Evolutionary conservation across 2,797 vertebrate species (phyloP).

Genomic region (Hoplostethus mediterraneus): DNA sequence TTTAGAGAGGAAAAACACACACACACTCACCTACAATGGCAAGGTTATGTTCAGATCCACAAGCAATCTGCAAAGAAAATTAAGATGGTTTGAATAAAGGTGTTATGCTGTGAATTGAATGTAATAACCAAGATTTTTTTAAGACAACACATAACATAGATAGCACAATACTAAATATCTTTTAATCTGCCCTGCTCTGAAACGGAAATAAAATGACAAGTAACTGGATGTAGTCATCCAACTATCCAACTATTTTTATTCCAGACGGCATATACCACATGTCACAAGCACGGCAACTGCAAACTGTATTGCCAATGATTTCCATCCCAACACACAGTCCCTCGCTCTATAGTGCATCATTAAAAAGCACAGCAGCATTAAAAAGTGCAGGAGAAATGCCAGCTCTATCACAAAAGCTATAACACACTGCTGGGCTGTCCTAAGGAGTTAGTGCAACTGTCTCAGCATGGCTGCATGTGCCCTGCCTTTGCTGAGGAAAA

Average conservation of each 20-base stretch:
- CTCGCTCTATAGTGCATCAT: not conserved
- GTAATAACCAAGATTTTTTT: slow-evolving; percentile 5
- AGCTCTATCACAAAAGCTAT: slow-evolving; percentile 40
- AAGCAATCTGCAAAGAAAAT: slow-evolving; percentile 86
- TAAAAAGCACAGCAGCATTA: slow-evolving; percentile 25
- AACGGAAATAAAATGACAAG: slow-evolving; percentile 43
- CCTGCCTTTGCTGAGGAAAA: not conserved
- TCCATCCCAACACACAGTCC: not conserved
- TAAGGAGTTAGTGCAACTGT: slow-evolving; percentile 31
- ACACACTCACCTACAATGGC: slow-evolving; percentile 91
- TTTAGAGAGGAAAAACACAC: slow-evolving; percentile 1
- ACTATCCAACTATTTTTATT: slow-evolving; percentile 19
- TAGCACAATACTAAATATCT: not conserved
- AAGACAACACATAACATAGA: not conserved
- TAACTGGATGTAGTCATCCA: slow-evolving; percentile 15
- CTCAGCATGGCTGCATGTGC: slow-evolving; percentile 3
- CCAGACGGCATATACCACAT: slow-evolving; percentile 13
- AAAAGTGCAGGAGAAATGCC: slow-evolving; percentile 21
- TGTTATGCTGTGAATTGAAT: slow-evolving; percentile 14
- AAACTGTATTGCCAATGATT: slow-evolving; percentile 1
- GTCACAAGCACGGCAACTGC: not conserved
- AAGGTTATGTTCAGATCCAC: slow-evolving; percentile 96
- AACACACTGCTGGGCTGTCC: slow-evolving; percentile 25
- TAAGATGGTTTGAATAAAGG: slow-evolving; percentile 3
- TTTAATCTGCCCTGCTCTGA: slow-evolving; percentile 12